Percentiles rank a stretch among this genome's conserved stretches.
These are phyloP conservation scores for Harlomillsia oculata DNA, from an alignment of 1,140 invertebrate genomes.

Conservation along the genomic window DNA sequence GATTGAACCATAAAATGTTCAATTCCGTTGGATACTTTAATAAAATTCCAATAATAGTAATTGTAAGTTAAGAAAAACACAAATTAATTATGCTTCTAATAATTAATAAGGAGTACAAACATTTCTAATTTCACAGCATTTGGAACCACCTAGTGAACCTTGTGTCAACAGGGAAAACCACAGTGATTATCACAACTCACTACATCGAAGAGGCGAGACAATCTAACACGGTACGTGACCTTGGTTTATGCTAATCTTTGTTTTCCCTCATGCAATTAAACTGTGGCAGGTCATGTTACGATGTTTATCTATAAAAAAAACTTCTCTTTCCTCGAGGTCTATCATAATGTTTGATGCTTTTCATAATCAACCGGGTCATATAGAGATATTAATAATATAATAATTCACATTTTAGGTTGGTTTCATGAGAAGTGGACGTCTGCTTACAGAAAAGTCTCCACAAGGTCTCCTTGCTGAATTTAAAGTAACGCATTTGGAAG, in stretches of 20 bases:
- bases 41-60: no score
- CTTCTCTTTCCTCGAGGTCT: no score
- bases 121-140: constrained; percentile 40
- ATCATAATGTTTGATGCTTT: no score
- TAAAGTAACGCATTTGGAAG: constrained; percentile 71
- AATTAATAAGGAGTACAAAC: neutral
- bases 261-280: no score
- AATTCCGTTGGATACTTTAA: no score
- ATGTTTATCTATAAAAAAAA: neutral
- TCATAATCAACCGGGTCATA: no score
- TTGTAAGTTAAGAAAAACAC: no score
- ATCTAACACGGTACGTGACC: constrained; percentile 57
- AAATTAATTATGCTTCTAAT: no score
- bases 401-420: neutral
- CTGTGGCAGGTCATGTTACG: neutral
- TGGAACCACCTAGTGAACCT: constrained; percentile 47
- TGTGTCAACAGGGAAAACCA: constrained; percentile 40
- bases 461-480: constrained; percentile 69
- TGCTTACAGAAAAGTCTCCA: constrained; percentile 84
- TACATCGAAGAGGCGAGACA: constrained; percentile 87
- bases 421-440: constrained; percentile 78
- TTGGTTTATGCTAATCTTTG: neutral
- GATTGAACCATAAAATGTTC: no score
- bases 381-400: neutral
- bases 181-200: constrained; percentile 80